phyloP scores from a whole-genome alignment of 2,888 invertebrate genomes.

The Amphipyra tragopoginis region DNA sequence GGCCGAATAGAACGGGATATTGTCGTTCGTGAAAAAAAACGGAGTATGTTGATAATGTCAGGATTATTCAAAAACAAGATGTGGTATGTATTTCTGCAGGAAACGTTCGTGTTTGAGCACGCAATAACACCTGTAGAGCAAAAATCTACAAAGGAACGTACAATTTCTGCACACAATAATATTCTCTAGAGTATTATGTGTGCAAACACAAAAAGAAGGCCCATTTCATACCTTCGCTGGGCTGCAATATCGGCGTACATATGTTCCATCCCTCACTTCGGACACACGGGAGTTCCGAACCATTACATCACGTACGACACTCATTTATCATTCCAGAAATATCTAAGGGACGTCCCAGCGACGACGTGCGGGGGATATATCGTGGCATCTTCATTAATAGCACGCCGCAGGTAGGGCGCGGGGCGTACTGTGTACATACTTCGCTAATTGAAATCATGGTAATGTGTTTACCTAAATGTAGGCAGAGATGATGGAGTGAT shows the following conservation, averaged over 20 bases:
- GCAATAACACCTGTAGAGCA: conserved; percentile 42
- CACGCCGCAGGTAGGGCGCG: conserved; percentile 55
- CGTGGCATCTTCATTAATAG: conserved; percentile 71
- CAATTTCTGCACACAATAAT: conserved; percentile 22
- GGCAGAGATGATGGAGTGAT: conserved; percentile 48
- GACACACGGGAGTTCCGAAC: conserved; percentile 65
- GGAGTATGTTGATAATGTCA: background rate
- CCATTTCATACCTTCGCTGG: conserved; percentile 23
- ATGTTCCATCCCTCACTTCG: conserved; percentile 56
- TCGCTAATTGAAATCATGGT: conserved; percentile 67
- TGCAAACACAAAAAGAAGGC: conserved; percentile 40
- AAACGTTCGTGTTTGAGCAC: conserved; percentile 10
- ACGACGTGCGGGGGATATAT: conserved; percentile 63
- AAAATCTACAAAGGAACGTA: conserved; percentile 16
- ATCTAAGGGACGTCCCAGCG: conserved; percentile 68
- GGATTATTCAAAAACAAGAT: conserved; percentile 4
- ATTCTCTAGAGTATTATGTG: conserved; percentile 31
- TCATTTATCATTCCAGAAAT: conserved; percentile 80
- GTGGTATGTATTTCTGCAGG: conserved; percentile 17
- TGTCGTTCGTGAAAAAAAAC: conserved; percentile 15
- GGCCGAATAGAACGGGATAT: conserved; percentile 26
- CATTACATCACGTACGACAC: conserved; percentile 74
- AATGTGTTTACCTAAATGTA: conserved; percentile 56
- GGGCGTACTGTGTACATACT: conserved; percentile 54
- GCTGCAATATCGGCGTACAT: conserved; percentile 56